Evolutionary conservation across 1,140 invertebrate genomes (phyloP), one percentile per base, ranked within the genome.

Genomic region (Saccostrea glomerata): DNA sequence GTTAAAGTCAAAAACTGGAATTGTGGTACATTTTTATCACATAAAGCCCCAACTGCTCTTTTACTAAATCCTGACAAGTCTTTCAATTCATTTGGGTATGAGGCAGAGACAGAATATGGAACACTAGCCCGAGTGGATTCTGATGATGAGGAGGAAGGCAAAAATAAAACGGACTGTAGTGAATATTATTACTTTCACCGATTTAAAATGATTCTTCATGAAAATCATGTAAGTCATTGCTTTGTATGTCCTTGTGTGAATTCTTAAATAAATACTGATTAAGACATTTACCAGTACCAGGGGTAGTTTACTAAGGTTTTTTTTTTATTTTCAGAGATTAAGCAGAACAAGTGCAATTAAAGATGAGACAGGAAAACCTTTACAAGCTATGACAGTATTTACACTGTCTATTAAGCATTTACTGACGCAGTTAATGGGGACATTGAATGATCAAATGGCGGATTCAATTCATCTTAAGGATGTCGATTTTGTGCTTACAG

Each of bases 201-300:
- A 12, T 73, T 73, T 73, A 73, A 73, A 17, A 73, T 73, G 70
- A 15, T 73, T 23, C 70, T 73, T 30, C 70, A 73, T 73, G 25
- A 73, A 15, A 30, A 73, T 13, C 7, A 73, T 7, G 70, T 73
- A 25, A 30, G 25, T 73, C 2, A 30, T 47, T 47, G 2, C 6
- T 6, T 6, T 47, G 2, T 58, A 58, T 11, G 1, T 58, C 1
- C 4, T 15, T 60, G 20, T 60, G 58, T 60, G 58, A 20, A 60
- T 15, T 60, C 0, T 15, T 12, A 3, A 15, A 20, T 60, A 20
- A 2, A 58, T 13, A 60, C 20, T 15, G 2, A 47, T 47, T 0
- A 0, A 17, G 58, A 60, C 20, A 4, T 0, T 20, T 15, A 17
- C 4, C 15, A 17, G 5, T 60, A 15, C 20, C 4, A 15, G 15